phyloP scores from a whole-genome alignment of 2,888 invertebrate genomes.

The Anagyrus pseudococci region DNA sequence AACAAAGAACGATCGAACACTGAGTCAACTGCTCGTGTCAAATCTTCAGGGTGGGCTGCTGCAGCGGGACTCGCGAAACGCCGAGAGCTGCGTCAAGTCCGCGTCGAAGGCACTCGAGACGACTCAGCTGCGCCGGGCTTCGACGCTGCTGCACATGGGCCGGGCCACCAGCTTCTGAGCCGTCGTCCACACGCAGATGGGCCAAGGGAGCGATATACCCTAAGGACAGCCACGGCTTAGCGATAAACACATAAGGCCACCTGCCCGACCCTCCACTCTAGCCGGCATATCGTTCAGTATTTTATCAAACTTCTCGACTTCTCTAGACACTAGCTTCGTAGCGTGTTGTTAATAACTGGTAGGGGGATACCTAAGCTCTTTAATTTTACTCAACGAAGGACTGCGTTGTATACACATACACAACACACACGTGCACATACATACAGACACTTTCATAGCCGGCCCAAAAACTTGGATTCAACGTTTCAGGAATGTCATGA shows the following conservation, averaged over 20 bases:
- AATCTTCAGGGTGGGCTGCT: slow-evolving; percentile 56
- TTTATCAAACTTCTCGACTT: slow-evolving; percentile 21
- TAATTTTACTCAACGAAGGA: slow-evolving; percentile 14
- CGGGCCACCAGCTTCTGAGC: slow-evolving; percentile 44
- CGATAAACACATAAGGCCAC: too few species aligned
- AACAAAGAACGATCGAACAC: slow-evolving; percentile 39
- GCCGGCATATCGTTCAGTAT: slow-evolving; percentile 37
- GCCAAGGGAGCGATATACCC: background rate
- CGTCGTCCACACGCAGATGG: background rate
- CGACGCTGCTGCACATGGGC: slow-evolving; percentile 46
- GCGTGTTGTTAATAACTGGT: slow-evolving; percentile 24
- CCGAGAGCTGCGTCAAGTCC: slow-evolving; percentile 49
- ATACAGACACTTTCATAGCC: slow-evolving; percentile 24
- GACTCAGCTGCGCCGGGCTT: slow-evolving; percentile 43
- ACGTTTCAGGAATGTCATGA: slow-evolving; percentile 56
- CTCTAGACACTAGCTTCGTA: slow-evolving; percentile 22
- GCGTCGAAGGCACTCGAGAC: slow-evolving; percentile 46
- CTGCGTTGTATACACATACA: too few species aligned
- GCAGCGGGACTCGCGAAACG: slow-evolving; percentile 50
- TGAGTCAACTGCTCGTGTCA: slow-evolving; percentile 46
- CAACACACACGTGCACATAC: too few species aligned
- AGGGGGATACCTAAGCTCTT: slow-evolving; percentile 23
- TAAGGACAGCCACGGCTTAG: too few species aligned
- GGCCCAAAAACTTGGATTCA: slow-evolving; percentile 58
- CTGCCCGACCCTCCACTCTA: too few species aligned